phyloP scores from a whole-genome alignment of 2,797 vertebrate genomes.

The Enteromius afrohamiltoni region DNA sequence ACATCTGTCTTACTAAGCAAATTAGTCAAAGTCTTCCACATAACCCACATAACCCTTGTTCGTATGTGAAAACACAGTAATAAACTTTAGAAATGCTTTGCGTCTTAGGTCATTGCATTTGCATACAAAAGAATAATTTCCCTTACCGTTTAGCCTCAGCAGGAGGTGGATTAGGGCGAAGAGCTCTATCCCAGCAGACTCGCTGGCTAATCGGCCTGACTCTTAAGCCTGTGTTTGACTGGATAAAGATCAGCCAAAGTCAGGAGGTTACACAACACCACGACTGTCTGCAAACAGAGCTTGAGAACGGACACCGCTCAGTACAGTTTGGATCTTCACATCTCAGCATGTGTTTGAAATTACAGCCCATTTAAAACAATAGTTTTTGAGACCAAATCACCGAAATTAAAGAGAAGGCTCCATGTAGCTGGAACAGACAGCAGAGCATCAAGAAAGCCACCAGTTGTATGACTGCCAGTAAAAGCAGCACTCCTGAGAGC shows the following conservation, averaged over 20 bases:
- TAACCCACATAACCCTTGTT: background rate
- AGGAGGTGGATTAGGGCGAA: slow-evolving; percentile 25
- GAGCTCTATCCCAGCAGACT: slow-evolving; percentile 1
- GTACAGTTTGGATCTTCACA: background rate
- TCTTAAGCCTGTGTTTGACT: slow-evolving; percentile 38
- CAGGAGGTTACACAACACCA: slow-evolving; percentile 33
- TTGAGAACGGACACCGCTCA: background rate
- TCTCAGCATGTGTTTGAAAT: slow-evolving; percentile 21
- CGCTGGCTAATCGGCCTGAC: slow-evolving; percentile 30
- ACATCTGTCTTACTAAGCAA: background rate
- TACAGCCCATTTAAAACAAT: slow-evolving; percentile 9
- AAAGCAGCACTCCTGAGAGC: slow-evolving; percentile 25
- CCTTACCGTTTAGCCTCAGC: background rate
- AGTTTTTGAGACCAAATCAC: background rate
- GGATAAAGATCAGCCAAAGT: slow-evolving; percentile 42
- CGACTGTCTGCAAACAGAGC: slow-evolving; percentile 29
- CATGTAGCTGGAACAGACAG: slow-evolving; percentile 20
- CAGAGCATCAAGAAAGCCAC: slow-evolving; percentile 8
- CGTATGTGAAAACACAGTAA: background rate
- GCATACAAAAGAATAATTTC: slow-evolving; percentile 35
- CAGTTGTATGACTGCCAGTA: background rate
- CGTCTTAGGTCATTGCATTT: slow-evolving; percentile 21
- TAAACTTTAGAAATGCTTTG: slow-evolving; percentile 12
- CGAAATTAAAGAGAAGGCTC: background rate
- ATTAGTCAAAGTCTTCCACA: background rate